Percentiles rank a stretch among this genome's conserved stretches.
phyloP scores from a whole-genome alignment of 2,797 vertebrate species.

The Alca torda region DNA sequence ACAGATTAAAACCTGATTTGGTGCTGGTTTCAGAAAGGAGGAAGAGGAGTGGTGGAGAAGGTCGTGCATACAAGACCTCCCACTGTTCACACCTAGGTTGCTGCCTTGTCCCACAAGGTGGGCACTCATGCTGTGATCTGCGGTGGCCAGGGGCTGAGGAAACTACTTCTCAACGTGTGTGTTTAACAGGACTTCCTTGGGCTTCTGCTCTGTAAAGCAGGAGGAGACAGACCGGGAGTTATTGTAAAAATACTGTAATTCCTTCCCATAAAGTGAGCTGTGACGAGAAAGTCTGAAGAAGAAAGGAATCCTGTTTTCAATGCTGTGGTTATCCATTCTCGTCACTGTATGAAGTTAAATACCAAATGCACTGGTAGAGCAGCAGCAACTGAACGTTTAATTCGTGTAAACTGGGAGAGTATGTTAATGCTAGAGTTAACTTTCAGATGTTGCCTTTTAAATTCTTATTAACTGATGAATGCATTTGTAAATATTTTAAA shows the following conservation, averaged over 20 bases:
- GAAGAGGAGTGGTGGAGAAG: not conserved
- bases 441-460: not conserved
- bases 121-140: not conserved
- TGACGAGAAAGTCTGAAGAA: not conserved
- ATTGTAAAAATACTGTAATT: not conserved
- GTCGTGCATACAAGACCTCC: accelerated
- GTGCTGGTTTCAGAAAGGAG: not conserved
- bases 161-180: not conserved
- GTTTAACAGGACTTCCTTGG: not conserved
- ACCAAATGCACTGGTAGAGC: not conserved
- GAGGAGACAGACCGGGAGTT: not conserved
- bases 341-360: not conserved
- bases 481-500: not conserved
- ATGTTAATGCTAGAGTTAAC: not conserved
- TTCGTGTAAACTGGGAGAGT: not conserved
- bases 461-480: not conserved
- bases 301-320: not conserved
- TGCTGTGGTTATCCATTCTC: not conserved
- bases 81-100: not conserved
- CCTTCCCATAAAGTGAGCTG: not conserved
- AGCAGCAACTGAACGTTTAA: not conserved
- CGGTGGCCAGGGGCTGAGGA: accelerated
- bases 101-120: not conserved
- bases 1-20: not conserved
- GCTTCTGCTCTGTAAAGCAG: not conserved